Conservation (phyloP, 2,888 invertebrate genomes). For the Gasteruption jaculator region DNA sequence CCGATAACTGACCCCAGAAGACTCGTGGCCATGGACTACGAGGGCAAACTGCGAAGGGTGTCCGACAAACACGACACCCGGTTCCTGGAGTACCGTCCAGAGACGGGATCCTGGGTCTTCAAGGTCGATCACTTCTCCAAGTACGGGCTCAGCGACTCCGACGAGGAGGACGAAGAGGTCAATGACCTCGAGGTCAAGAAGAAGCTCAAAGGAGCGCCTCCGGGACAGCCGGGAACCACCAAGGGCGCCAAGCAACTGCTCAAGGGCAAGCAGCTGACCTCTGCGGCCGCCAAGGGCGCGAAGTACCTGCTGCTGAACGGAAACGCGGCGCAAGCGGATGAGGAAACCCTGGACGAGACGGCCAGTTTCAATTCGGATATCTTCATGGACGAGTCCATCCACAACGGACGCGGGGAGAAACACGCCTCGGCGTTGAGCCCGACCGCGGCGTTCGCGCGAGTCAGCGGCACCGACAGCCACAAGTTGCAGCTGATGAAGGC, state of each 20-base stretch:
- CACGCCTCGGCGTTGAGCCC: constrained; percentile 54
- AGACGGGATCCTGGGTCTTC: constrained; percentile 97
- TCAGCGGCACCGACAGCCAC: constrained; percentile 63
- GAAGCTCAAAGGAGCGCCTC: constrained; percentile 21
- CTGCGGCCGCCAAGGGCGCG: no score
- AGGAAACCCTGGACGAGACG: not conserved
- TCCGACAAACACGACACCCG: constrained; percentile 84
- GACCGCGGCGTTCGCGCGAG: constrained; percentile 59
- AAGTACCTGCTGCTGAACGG: no score
- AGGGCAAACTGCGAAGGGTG: constrained; percentile 76
- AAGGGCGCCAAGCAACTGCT: no score
- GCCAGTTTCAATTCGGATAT: not conserved
- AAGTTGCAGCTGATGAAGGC: constrained; percentile 81
- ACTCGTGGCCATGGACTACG: constrained; percentile 77
- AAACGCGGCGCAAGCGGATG: no score
- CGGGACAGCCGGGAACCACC: no score
- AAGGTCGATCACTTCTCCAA: constrained; percentile 92
- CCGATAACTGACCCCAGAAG: constrained; percentile 78
- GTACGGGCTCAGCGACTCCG: constrained; percentile 84
- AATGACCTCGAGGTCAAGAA: constrained; percentile 31
- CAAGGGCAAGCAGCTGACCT: no score
- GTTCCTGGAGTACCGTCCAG: constrained; percentile 91
- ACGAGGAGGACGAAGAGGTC: constrained; percentile 69
- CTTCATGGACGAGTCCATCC: constrained; percentile 6
- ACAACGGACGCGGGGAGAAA: constrained; percentile 32